These are phyloP conservation scores for Dipodomys ordii DNA, from an alignment of 2,113 vertebrate genomes.

Conservation along the genomic window DNA sequence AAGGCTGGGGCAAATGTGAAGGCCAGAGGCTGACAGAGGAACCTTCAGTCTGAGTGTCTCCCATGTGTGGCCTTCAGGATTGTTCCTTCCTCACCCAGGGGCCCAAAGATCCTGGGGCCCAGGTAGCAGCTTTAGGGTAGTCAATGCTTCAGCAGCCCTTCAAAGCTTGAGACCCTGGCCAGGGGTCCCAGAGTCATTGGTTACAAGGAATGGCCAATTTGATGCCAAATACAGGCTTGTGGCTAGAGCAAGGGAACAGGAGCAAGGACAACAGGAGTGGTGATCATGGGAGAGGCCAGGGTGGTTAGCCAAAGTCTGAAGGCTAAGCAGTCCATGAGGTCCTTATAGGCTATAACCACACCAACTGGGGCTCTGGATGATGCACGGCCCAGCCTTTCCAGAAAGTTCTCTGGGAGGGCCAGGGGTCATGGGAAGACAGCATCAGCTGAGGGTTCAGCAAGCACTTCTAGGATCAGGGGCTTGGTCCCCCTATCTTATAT, in stretches of 20 bases:
- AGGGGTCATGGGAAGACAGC: not conserved
- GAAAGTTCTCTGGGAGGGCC: constrained; percentile 34
- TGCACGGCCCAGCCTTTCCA: not conserved
- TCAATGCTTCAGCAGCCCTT: too few species aligned
- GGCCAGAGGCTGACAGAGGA: not conserved
- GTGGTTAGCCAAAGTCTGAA: not conserved
- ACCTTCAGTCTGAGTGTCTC: not conserved
- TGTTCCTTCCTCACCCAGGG: not conserved
- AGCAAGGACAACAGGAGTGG: not conserved
- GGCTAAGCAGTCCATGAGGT: not conserved
- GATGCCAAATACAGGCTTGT: not conserved
- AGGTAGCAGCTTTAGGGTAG: not conserved
- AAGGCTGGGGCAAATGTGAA: not conserved
- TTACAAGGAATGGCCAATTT: not conserved
- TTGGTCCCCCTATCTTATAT: not conserved
- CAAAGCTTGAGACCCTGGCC: not conserved
- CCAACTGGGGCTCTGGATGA: not conserved
- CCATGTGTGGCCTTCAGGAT: not conserved
- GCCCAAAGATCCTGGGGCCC: not conserved
- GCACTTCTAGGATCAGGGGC: not conserved
- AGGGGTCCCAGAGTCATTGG: not conserved
- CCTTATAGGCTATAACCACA: not conserved
- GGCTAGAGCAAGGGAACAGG: not conserved
- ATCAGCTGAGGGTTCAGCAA: too few species aligned
- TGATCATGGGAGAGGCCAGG: not conserved